Evolutionary conservation across 1,140 invertebrate genomes (phyloP), one percentile per base, ranked within the genome.

Genomic region (Aphelenchoides fujianensis): DNA sequence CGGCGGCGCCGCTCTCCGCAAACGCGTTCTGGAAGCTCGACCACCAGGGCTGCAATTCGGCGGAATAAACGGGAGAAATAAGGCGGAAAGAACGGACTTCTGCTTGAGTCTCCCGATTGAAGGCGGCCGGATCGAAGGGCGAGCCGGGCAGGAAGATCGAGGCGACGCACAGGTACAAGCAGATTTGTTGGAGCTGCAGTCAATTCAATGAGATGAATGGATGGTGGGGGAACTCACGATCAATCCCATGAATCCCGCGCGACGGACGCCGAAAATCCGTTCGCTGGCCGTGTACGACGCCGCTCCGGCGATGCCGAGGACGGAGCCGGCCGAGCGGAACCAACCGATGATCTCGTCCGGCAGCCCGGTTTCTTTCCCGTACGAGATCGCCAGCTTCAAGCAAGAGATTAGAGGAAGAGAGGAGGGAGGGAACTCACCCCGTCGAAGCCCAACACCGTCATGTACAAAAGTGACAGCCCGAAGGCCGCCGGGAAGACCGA

Each of bases 131-230:
- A 74, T 87, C 82, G 79, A 89, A 89, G 1, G 88, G 88, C 52
- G 86, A 87, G 16, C 89, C 89, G 0, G 87, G 86, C 2, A 85
- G 73, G 77, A 85, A 88, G n/a, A 89, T 83, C 0, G 88, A 88
- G 0, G 84, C 79, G 2, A 89, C 84, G 77, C 88, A 88, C 3
- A 88, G 68, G 16, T 72, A 72, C 3, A 83, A 68, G 52, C 73
- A 81, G 7, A 79, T 9, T 68, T 81, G 73, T 72, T 81, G 79
- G 9, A 36, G n/a, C 77, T 82, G 67, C 70, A n/a, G 81, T 19
- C 31, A 30, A 61, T 30, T 23, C 12, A 61, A 23, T 31, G 31
- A 23, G 1, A 53, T 35, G 2, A 68, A 82, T 30, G 2, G n/a
- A 61, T 2, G 16, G 27, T 19, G 27, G 1, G n/a, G 1, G 16